Evolutionary conservation across 2,113 vertebrate species (phyloP), one percentile per base, ranked within the genome.

Genomic region (Salvelinus fontinalis): DNA sequence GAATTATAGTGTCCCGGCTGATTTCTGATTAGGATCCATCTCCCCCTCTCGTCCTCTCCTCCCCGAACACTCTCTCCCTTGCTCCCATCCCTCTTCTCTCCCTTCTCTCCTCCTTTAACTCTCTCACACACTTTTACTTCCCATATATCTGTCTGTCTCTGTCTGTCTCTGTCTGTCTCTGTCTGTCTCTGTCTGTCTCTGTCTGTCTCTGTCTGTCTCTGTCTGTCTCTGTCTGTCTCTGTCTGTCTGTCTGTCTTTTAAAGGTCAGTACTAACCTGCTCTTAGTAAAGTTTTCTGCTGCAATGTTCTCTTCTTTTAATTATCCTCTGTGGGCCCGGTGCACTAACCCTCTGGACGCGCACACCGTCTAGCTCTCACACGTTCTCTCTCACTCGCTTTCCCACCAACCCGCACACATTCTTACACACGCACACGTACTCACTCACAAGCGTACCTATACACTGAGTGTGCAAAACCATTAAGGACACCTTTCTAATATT

Each of bases 1-100:
- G 91, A 89, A 92, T 94, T 92, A 92, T 91, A 88, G 81, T 88
- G 84, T 92, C 90, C 80, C 88, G 86, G 86, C 82, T 90, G 80
- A 90, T 85, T 88, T 89, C 83, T 91, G 90, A 92, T 93, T 90
- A 91, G 86, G 75, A 88, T 81, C 86, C 82, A 83, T 31, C 71
- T 77, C 77, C 80, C 57, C 29, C 76, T 78, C 65, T 31, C 69
- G 71, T 60, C 79, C 70, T 75, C 79, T 79, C 60, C 76, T 74
- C 67, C 49, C 54, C 71, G 4, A 22, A 77, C 67, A 67, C 60
- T 76, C 59, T 65, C 79, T 83, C 73, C 14, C 57, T 39, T 20
- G 81, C 78, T 39, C 27, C 48, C 48, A 59, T 67, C 34, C 54
- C 48, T 81, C 70, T 64, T 74, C 78, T 76, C 74, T 66, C 39